Conservation (phyloP, 2,113 vertebrate genomes). For the Grallaria varia region DNA sequence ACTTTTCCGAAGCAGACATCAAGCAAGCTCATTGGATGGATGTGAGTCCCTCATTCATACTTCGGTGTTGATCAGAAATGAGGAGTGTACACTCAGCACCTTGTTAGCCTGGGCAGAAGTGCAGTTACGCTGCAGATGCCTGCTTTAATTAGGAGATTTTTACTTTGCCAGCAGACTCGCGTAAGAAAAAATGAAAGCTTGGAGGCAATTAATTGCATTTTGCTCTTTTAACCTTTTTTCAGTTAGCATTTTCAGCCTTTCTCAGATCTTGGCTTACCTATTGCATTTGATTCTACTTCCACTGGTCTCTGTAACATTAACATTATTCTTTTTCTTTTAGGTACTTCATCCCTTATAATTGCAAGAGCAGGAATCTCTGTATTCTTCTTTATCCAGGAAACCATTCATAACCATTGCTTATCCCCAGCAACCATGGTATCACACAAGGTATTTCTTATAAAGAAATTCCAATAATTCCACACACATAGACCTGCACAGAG, state of each 20-base stretch:
- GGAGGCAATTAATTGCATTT: not conserved
- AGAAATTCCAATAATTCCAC: not conserved
- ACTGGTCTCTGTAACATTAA: not conserved
- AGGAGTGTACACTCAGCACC: not conserved
- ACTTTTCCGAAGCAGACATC: not conserved
- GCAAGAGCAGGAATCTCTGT: not conserved
- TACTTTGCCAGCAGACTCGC: not conserved
- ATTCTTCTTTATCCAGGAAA: not conserved
- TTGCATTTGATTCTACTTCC: not conserved
- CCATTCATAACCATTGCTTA: not conserved
- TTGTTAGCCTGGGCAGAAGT: not conserved
- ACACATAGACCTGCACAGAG: not conserved
- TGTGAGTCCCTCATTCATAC: slow-evolving; percentile 11
- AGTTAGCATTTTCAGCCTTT: not conserved
- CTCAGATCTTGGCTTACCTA: not conserved
- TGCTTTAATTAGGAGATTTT: slow-evolving; percentile 33
- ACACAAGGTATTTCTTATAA: not conserved
- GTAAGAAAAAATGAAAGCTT: not conserved
- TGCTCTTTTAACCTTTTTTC: not conserved
- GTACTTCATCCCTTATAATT: not conserved
- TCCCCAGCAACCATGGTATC: not conserved
- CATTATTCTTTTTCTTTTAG: not conserved
- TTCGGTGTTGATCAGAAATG: not conserved
- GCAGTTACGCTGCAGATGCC: not conserved
- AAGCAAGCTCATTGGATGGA: not conserved